Conservation (phyloP, 2,113 vertebrate species). For the Perca schrenkii region DNA sequence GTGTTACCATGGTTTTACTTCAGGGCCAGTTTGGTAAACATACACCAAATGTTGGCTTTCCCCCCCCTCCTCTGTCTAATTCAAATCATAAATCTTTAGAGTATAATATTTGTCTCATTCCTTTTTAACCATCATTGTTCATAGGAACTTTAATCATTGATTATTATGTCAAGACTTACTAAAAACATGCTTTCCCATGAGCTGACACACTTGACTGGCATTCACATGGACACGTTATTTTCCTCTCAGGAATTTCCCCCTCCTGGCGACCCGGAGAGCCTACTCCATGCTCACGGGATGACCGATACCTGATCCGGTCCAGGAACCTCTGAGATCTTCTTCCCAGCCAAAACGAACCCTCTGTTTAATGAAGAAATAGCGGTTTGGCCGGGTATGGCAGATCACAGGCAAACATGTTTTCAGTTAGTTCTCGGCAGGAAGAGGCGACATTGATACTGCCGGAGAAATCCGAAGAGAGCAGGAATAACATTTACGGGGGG, state of each 20-base stretch:
- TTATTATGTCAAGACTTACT: constrained; percentile 74
- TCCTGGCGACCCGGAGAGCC: constrained; percentile 35
- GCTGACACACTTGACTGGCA: constrained; percentile 61
- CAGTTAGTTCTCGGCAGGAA: constrained; percentile 78
- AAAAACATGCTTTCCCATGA: constrained; percentile 72
- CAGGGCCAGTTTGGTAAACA: neutral
- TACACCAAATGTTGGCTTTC: neutral
- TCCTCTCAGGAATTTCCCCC: constrained; percentile 65
- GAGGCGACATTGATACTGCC: constrained; percentile 65
- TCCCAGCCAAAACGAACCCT: constrained; percentile 53
- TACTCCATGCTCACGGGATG: constrained; percentile 35
- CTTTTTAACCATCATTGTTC: constrained; percentile 51
- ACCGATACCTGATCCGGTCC: constrained; percentile 59
- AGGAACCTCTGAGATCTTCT: constrained; percentile 40
- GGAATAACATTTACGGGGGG: constrained; percentile 63
- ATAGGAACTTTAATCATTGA: constrained; percentile 61
- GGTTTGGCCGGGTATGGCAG: constrained; percentile 24
- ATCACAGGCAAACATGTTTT: constrained; percentile 76
- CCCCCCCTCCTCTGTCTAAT: neutral
- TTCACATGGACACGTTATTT: constrained; percentile 67
- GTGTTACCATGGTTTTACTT: neutral
- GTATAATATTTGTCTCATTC: constrained; percentile 41
- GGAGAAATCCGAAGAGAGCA: constrained; percentile 72
- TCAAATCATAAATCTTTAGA: neutral
- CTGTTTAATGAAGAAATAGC: constrained; percentile 76